A percentile compares a stretch with the other conserved stretches of the same genome.
Conservation (phyloP, 2,113 vertebrate species). For the Odocoileus hemionus region DNA sequence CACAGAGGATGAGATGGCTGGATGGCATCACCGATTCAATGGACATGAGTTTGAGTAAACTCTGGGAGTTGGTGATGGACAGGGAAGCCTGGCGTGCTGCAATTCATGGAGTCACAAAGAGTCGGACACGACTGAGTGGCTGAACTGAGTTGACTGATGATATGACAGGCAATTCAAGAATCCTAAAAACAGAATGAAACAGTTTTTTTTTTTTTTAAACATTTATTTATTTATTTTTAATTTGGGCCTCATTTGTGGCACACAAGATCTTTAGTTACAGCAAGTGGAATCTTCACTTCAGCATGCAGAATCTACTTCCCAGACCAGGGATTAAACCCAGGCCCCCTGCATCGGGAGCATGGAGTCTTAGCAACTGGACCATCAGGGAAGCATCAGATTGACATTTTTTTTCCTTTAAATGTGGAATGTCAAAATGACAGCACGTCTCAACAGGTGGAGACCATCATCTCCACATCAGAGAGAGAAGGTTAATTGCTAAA, state of each 20-base stretch:
- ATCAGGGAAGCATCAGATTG: background rate
- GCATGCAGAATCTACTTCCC: rapidly evolving
- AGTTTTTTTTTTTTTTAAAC: background rate
- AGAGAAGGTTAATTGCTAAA: conserved; percentile 61
- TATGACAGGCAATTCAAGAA: background rate
- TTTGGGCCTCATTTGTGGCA: background rate
- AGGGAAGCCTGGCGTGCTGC: no score
- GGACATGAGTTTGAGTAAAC: no score
- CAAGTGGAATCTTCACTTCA: background rate
- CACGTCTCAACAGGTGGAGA: background rate
- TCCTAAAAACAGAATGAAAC: background rate
- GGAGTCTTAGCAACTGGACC: background rate
- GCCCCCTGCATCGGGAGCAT: background rate
- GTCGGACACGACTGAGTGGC: no score
- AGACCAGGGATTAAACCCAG: rapidly evolving
- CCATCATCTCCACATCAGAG: background rate
- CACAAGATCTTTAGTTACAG: background rate
- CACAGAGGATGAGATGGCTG: no score
- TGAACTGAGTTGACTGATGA: background rate
- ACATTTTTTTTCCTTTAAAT: background rate
- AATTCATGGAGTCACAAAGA: no score
- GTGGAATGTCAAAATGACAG: background rate
- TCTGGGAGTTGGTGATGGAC: no score
- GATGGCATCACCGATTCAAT: no score
- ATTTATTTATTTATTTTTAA: background rate